phyloP scores from a whole-genome alignment of 2,797 vertebrate genomes.

The Heliangelus exortis region DNA sequence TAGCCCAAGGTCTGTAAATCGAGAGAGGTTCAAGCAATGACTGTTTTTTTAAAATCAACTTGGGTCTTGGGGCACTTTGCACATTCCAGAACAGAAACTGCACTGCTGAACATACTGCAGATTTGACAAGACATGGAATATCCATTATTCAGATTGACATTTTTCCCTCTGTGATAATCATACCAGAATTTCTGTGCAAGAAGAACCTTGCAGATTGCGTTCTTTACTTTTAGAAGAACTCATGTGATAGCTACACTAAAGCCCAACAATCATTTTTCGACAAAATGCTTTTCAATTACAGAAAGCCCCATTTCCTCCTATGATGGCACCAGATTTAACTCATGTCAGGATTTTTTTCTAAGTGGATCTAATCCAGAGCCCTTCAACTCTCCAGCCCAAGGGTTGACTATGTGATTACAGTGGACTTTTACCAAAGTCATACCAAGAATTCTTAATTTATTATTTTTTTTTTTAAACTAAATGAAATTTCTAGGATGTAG shows the following conservation, averaged over 20 bases:
- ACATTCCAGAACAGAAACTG: neutral
- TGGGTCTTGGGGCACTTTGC: accelerated
- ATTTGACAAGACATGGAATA: neutral
- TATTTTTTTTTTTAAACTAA: neutral
- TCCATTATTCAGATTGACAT: neutral
- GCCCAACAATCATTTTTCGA: neutral
- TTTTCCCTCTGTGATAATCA: neutral
- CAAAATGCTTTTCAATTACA: neutral
- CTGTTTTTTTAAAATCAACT: neutral
- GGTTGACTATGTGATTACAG: neutral
- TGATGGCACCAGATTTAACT: neutral
- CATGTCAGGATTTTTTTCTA: neutral
- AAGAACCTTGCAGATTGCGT: neutral
- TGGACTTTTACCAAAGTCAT: neutral
- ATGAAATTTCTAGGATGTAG: neutral
- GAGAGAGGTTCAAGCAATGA: neutral
- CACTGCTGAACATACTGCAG: neutral
- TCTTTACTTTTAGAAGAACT: neutral
- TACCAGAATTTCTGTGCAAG: neutral
- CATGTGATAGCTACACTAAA: neutral
- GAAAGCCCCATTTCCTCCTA: neutral
- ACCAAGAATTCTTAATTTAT: neutral
- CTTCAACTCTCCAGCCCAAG: neutral
- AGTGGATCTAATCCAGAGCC: neutral
- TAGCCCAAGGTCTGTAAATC: accelerated